Base-by-base conservation (phyloP, 1,140 invertebrate species). In the Odontomachus brunneus region DNA sequence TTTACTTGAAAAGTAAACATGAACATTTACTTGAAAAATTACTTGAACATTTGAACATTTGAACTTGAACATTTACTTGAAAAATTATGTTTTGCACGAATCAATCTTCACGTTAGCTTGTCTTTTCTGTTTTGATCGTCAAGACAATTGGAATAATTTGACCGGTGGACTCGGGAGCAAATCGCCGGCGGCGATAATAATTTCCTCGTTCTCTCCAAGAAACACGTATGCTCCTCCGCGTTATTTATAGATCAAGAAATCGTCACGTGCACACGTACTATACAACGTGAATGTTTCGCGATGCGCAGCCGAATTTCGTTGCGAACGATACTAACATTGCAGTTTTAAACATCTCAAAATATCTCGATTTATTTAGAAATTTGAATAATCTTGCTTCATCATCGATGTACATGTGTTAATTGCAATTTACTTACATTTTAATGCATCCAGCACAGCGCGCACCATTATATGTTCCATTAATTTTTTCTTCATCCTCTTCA, bases 201-300 rank as follows among this genome's bases (percentile, higher is more conserved):
- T 83, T 85, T 85, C 71, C 85, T 76, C 49, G 12, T 85, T 59
- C 78, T 85, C 55, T 63, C 29, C 55, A 66, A 82, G 65, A 85
- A 72, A 71, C 29, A 26, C 44, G 15, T 66, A 72, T 33, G n/a
- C 44, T 26, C 3, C 33, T 29, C 59, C 22, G 44, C 26, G 59
- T 65, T 65, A 85, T 82, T 87, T 86, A 71, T 75, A 84, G 60
- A 49, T 17, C 0, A 7, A 44, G 84, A 84, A 72, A 66, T 74
- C 49, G 55, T 53, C 19, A 49, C 33, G n/a, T 75, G 60, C 57
- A n/a, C 29, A 33, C 29, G 29, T 5, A 33, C 24, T 11, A 33
- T n/a, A 48, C 24, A 63, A 63, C 15, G 38, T 44, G 38, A 44
- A 44, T 44, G 38, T 44, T 44, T 44, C 38, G 55, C 22, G 14